Evolutionary conservation across 2,888 invertebrate species (phyloP), one percentile per base, ranked within the genome.

Genomic region (Phengaris arion): DNA sequence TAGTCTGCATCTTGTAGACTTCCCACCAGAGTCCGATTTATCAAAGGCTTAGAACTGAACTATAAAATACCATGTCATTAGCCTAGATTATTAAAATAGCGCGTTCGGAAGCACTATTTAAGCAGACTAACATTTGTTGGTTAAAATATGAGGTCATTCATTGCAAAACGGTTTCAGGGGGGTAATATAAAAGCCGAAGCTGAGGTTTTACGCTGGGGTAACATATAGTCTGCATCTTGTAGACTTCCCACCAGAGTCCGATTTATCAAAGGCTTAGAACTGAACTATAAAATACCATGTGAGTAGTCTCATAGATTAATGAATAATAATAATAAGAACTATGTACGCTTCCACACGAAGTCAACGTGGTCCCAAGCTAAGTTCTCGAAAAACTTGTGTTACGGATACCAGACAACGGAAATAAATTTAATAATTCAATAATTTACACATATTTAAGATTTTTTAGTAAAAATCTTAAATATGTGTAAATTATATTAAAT

Each of bases 221-320:
- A 70, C 22, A 22, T 52, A 70, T 70, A 22, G 52, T 12, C 70
- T 59, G 12, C 22, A 15, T 22, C 70, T 70, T 51, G 69, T 15
- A 46, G 69, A 12, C 8, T 64, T 10, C 35, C 48, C 48, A 15
- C 51, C 70, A 22, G 70, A 12, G 70, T 9, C 8, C n/a, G 13
- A 70, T 70, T 22, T 12, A 15, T 70, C 70, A 70, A 15, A 12
- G 70, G 70, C 51, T 70, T 52, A 70, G 48, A 70, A 70, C 22
- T 10, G 52, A 70, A n/a, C n/a, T n/a, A n/a, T n/a, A n/a, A n/a
- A n/a, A n/a, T n/a, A n/a, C n/a, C n/a, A n/a, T n/a, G n/a, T n/a
- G n/a, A 22, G 22, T 22, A 22, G 22, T 22, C 22, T 22, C 0
- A 22, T 22, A 22, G 22, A 22, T 22, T 22, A 22, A 0, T 22